phyloP scores from a whole-genome alignment of 2,797 vertebrate genomes.

The Arremon brunneinucha region DNA sequence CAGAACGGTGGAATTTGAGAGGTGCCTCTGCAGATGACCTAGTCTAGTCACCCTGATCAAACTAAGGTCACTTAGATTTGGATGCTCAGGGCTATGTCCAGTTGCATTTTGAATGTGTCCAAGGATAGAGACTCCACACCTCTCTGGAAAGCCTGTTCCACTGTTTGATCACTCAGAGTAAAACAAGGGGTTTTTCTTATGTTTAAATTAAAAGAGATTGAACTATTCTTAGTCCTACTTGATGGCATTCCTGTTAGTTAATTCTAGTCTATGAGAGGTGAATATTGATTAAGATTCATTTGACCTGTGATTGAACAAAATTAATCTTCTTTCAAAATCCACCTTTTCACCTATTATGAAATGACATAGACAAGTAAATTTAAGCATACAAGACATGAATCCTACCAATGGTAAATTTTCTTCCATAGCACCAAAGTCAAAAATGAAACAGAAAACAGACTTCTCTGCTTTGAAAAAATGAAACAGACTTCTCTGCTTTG shows the following conservation, averaged over 20 bases:
- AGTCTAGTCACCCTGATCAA: not conserved
- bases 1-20: not conserved
- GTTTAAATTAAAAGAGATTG: not conserved
- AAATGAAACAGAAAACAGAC: not conserved
- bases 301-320: not conserved
- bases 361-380: not conserved
- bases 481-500: not conserved
- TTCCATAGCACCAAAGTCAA: not conserved
- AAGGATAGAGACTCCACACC: not conserved
- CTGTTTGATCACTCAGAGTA: not conserved
- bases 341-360: not conserved
- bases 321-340: not conserved
- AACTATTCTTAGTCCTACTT: not conserved
- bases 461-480: not conserved
- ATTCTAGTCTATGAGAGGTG: not conserved
- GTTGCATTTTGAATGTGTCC: not conserved
- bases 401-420: not conserved
- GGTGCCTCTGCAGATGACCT: not conserved
- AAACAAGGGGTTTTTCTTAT: not conserved
- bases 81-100: not conserved
- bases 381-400: not conserved
- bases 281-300: not conserved
- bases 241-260: not conserved
- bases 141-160: not conserved
- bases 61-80: not conserved